Evolutionary conservation across 2,888 invertebrate genomes (phyloP).

Genomic region (Gasteruption jaculator): DNA sequence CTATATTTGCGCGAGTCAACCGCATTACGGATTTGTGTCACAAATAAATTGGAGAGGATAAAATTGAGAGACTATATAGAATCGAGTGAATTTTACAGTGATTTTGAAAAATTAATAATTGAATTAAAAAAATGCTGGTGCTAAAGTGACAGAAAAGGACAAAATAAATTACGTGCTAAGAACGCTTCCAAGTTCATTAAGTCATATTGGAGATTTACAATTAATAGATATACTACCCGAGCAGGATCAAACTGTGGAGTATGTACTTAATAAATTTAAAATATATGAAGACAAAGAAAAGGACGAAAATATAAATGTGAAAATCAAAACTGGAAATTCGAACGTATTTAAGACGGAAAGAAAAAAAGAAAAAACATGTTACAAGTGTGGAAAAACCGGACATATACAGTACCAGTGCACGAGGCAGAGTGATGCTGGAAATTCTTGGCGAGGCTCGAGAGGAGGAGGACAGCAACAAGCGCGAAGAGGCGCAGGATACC

Average conservation of each 20-base stretch:
- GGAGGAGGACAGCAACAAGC: slow-evolving; percentile 1
- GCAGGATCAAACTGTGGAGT: slow-evolving; percentile 24
- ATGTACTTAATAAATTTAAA: slow-evolving; percentile 25
- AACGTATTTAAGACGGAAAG: slow-evolving; percentile 17
- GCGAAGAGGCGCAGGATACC: slow-evolving; percentile 10
- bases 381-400: slow-evolving; percentile 18
- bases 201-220: slow-evolving; percentile 18
- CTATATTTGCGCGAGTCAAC: slow-evolving; percentile 2
- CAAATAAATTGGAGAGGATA: slow-evolving; percentile 6
- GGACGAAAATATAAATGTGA: slow-evolving; percentile 8
- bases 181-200: slow-evolving; percentile 11
- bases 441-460: background rate
- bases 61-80: slow-evolving; percentile 4
- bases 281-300: slow-evolving; percentile 14
- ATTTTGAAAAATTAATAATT: slow-evolving; percentile 18
- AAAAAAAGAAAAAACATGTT: slow-evolving; percentile 9
- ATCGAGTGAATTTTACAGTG: slow-evolving; percentile 7
- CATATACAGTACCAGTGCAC: slow-evolving; percentile 21
- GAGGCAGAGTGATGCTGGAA: background rate
- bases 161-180: slow-evolving; percentile 18
- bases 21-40: slow-evolving; percentile 4
- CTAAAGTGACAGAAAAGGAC: slow-evolving; percentile 12
- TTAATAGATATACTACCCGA: slow-evolving; percentile 20
- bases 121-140: slow-evolving; percentile 19
- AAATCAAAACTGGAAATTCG: slow-evolving; percentile 13